Percentiles rank a stretch among this genome's conserved stretches.
These are phyloP conservation scores for Phaetusa simplex DNA, from an alignment of 2,113 vertebrate species.

Conservation along the genomic window DNA sequence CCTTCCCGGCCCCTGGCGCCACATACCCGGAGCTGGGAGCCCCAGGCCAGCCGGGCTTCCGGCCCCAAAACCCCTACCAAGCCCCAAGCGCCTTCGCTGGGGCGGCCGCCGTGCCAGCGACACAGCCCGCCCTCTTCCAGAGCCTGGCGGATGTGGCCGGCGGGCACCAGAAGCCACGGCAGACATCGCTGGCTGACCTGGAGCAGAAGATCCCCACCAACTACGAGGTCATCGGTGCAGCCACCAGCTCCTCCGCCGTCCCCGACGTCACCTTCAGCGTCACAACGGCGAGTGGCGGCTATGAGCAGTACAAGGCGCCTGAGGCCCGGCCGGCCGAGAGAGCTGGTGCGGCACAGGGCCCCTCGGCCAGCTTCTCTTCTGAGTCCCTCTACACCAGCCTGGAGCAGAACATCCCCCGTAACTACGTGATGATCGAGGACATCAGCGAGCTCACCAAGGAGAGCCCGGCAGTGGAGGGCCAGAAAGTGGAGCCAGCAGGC, in stretches of 20 bases:
- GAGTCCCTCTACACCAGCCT: conserved; percentile 92
- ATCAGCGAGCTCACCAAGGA: conserved; percentile 98
- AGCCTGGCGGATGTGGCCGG: conserved; percentile 79
- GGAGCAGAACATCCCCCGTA: conserved; percentile 95
- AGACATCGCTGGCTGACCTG: conserved; percentile 92
- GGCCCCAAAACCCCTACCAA: conserved; percentile 82
- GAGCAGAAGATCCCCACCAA: conserved; percentile 96
- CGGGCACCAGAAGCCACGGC: conserved; percentile 88
- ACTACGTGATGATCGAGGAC: conserved; percentile 99
- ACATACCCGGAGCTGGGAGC: conserved; percentile 84
- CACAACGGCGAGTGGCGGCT: conserved; percentile 70
- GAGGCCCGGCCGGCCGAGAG: conserved; percentile 82
- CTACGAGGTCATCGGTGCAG: conserved; percentile 89
- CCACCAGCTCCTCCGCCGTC: conserved; percentile 82
- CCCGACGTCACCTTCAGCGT: conserved; percentile 81
- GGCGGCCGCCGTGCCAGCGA: conserved; percentile 74
- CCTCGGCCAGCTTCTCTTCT: conserved; percentile 82
- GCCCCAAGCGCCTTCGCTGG: conserved; percentile 80
- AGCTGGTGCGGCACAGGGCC: conserved; percentile 76
- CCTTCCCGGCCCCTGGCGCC: conserved; percentile 82
- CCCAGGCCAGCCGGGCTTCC: conserved; percentile 83
- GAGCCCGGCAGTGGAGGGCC: conserved; percentile 81
- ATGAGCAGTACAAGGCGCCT: conserved; percentile 83
- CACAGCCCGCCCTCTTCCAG: conserved; percentile 82
- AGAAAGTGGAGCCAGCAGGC: conserved; percentile 76